These are phyloP conservation scores for Nemopilema nomurai DNA, from an alignment of 30 jellyfish, hydroid and myxozoan species.

Conservation along the genomic window DNA sequence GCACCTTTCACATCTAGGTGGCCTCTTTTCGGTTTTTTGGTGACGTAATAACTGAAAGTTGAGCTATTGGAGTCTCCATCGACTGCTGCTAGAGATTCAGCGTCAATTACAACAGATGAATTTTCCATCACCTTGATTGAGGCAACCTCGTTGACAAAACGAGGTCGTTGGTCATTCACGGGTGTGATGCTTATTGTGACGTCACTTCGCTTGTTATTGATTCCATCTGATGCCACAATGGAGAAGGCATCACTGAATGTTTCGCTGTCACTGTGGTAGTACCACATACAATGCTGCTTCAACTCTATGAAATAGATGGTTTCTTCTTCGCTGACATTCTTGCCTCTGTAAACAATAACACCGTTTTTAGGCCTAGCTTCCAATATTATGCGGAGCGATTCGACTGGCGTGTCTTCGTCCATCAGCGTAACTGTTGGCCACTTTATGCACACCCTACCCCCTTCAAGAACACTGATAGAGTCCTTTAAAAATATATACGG, in stretches of 20 bases:
- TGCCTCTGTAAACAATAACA: slow-evolving; percentile 5
- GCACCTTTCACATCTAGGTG: neutral
- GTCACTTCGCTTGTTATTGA: neutral
- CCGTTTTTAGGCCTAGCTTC: slow-evolving; percentile 44
- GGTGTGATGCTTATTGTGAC: slow-evolving; percentile 31
- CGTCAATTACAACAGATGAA: slow-evolving; percentile 46
- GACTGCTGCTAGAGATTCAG: slow-evolving; percentile 27
- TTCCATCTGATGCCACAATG: slow-evolving; percentile 45
- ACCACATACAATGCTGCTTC: slow-evolving; percentile 20
- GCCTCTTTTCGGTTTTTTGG: slow-evolving; percentile 27
- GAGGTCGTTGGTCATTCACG: slow-evolving; percentile 52
- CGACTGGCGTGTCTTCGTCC: slow-evolving; percentile 39
- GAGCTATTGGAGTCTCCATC: slow-evolving; percentile 36
- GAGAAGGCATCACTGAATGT: slow-evolving; percentile 19
- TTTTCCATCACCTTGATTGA: slow-evolving; percentile 53
- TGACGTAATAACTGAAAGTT: slow-evolving; percentile 9
- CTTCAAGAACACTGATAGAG: slow-evolving; percentile 41
- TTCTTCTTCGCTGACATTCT: neutral
- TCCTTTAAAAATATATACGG: neutral
- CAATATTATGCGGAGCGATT: slow-evolving; percentile 1
- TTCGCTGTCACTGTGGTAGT: slow-evolving; percentile 57
- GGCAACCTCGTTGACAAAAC: neutral
- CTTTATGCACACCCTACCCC: slow-evolving; percentile 48
- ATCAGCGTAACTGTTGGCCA: neutral
- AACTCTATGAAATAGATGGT: slow-evolving; percentile 15